These are phyloP conservation scores for Tylochromis polylepis DNA, from an alignment of 2,113 vertebrate genomes.

Conservation along the genomic window DNA sequence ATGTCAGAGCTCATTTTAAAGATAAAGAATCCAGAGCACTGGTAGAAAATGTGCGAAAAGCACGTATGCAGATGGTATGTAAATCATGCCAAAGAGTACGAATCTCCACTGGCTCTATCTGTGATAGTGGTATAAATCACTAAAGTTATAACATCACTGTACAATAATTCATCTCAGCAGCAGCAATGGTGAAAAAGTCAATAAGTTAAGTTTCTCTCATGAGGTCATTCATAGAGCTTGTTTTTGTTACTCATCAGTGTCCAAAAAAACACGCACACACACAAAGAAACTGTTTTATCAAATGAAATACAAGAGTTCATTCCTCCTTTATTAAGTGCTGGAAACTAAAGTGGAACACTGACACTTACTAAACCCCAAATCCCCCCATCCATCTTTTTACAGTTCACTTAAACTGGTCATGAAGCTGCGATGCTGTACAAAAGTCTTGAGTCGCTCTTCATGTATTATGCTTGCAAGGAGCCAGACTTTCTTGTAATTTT, in stretches of 20 bases:
- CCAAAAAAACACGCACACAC: not conserved
- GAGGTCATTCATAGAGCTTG: slow-evolving; percentile 1
- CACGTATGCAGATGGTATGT: slow-evolving; percentile 32
- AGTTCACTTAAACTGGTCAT: not conserved
- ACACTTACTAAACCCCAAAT: not conserved
- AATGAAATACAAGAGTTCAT: not conserved
- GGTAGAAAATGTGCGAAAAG: not conserved
- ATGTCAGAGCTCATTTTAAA: slow-evolving; percentile 9
- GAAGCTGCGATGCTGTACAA: not conserved
- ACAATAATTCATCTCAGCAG: slow-evolving; percentile 18
- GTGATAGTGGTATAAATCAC: slow-evolving; percentile 14
- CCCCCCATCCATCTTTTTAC: not conserved
- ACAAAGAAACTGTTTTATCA: not conserved
- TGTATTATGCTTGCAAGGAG: not conserved
- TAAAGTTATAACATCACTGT: slow-evolving; percentile 4
- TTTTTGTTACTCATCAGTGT: slow-evolving; percentile 15
- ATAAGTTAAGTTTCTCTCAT: not conserved
- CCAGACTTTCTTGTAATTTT: not conserved
- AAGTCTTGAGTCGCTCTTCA: not conserved
- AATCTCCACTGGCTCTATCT: slow-evolving; percentile 21
- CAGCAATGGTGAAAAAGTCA: slow-evolving; percentile 1
- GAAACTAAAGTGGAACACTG: not conserved
- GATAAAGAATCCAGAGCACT: not conserved
- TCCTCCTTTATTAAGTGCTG: not conserved
- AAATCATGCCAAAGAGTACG: slow-evolving; percentile 21